A percentile compares a stretch with the other conserved stretches of the same genome.
These are phyloP conservation scores for Microcebus griseorufus DNA, from an alignment of 2,113 vertebrate genomes.

Conservation along the genomic window DNA sequence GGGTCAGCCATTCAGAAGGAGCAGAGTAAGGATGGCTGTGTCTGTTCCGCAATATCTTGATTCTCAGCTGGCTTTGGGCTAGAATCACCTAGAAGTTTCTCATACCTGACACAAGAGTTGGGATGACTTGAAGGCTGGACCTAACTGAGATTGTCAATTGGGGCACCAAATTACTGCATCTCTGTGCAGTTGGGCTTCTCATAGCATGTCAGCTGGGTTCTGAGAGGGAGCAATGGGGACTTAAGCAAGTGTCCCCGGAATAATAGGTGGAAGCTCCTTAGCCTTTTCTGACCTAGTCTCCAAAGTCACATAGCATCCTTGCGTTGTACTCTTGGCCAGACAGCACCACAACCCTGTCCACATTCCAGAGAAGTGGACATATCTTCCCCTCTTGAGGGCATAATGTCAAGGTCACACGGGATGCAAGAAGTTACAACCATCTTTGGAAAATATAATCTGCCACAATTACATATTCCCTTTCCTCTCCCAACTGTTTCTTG, in stretches of 20 bases:
- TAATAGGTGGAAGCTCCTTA: not conserved
- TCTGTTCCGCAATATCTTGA: not conserved
- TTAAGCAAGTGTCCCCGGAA: not conserved
- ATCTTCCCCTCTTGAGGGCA: fast-evolving
- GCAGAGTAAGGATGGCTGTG: not conserved
- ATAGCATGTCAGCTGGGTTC: not conserved
- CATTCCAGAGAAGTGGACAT: not conserved
- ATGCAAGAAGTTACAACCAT: not conserved
- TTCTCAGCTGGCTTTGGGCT: not conserved
- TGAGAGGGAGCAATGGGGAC: not conserved
- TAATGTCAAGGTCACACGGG: not conserved
- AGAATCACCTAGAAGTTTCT: not conserved
- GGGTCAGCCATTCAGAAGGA: not conserved
- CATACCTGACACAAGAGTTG: not conserved
- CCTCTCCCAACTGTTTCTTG: not conserved
- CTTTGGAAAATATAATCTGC: not conserved
- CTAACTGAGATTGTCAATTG: not conserved
- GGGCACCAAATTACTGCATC: not conserved
- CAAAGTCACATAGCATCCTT: not conserved
- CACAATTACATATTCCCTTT: not conserved
- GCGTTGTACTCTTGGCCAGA: not conserved
- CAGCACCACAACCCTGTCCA: not conserved
- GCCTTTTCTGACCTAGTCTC: too few species aligned
- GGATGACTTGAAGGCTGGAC: not conserved
- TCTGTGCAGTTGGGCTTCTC: not conserved